Conservation (phyloP, 2,797 vertebrate species). For the Premnoplex brunnescens region DNA sequence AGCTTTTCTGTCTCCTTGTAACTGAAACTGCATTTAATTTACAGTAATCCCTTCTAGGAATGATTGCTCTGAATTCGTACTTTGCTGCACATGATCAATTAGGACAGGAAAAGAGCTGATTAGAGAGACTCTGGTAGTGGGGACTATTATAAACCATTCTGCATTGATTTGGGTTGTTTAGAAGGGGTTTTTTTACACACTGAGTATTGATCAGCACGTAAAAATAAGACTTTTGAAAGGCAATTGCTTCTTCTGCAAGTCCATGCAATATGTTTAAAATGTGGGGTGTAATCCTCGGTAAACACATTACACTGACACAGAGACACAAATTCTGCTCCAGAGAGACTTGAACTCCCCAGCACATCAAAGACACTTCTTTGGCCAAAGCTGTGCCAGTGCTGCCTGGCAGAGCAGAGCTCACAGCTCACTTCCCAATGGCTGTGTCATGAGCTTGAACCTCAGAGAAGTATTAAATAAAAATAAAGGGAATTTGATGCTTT, state of each 20-base stretch:
- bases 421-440: background rate
- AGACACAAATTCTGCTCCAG: background rate
- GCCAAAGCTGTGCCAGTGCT: background rate
- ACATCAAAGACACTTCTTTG: background rate
- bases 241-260: background rate
- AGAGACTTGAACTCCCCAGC: background rate
- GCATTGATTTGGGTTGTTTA: background rate
- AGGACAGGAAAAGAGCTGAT: background rate
- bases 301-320: background rate
- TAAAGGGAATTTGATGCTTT: background rate
- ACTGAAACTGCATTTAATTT: background rate
- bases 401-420: background rate
- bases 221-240: background rate
- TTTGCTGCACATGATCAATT: background rate
- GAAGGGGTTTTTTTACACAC: background rate
- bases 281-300: background rate
- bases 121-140: background rate
- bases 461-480: background rate
- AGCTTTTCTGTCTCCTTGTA: background rate
- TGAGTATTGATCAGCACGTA: background rate
- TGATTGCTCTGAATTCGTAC: background rate
- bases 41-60: background rate
- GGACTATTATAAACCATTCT: background rate
- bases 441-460: background rate
- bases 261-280: background rate